A percentile compares a stretch with the other conserved stretches of the same genome.
Evolutionary conservation across 2,888 invertebrate genomes (phyloP).

Genomic region (Lapara coniferarum): DNA sequence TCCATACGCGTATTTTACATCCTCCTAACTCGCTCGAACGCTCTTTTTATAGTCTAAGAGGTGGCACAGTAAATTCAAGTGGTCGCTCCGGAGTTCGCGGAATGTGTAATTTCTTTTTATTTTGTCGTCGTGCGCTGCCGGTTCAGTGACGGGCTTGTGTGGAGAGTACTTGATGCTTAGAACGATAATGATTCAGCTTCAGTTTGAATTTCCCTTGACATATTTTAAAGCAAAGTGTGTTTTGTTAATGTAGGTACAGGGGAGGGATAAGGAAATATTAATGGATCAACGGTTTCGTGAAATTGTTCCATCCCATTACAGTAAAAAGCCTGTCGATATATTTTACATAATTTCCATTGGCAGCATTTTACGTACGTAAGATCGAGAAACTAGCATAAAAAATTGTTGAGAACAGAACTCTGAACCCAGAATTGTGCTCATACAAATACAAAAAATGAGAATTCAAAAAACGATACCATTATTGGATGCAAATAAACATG

Average conservation of each 20-base stretch:
- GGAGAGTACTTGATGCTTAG: conserved; percentile 24
- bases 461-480: too few relatives aligned
- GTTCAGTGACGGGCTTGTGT: conserved; percentile 2
- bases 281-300: too few relatives aligned
- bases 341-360: too few relatives aligned
- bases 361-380: too few relatives aligned
- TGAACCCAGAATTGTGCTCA: too few relatives aligned
- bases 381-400: too few relatives aligned
- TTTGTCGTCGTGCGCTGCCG: conserved; percentile 49
- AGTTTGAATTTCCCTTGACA: background rate
- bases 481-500: too few relatives aligned
- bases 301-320: too few relatives aligned
- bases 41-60: conserved; percentile 65
- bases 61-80: conserved; percentile 68
- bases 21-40: conserved; percentile 57
- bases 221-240: background rate
- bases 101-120: conserved; percentile 69
- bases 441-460: too few relatives aligned
- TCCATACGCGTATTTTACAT: conserved; percentile 48
- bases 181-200: conserved; percentile 1
- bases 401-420: too few relatives aligned
- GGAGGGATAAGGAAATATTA: too few relatives aligned
- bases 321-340: too few relatives aligned
- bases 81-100: conserved; percentile 54
- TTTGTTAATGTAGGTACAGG: background rate